Conservation (phyloP, 2,797 vertebrate species). For the Melopsittacus undulatus region DNA sequence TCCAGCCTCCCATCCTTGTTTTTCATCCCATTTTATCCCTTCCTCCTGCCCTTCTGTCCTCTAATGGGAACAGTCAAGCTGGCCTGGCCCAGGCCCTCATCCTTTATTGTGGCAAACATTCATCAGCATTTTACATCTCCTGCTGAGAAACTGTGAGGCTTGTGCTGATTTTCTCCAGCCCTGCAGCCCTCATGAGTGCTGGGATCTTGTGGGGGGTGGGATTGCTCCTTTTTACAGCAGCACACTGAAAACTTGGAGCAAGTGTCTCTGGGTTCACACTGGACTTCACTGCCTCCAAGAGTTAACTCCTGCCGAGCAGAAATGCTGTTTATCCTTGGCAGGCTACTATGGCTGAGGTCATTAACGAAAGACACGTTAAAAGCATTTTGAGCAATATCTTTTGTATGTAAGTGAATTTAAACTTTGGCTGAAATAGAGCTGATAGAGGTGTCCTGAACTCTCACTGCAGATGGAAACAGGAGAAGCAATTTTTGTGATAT, state of each 20-base stretch:
- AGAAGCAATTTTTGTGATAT: background rate
- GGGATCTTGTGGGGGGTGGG: background rate
- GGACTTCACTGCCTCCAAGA: background rate
- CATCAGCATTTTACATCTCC: background rate
- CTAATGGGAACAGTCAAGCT: background rate
- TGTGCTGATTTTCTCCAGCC: background rate
- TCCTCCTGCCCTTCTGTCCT: background rate
- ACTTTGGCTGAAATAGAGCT: background rate
- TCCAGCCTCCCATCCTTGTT: background rate
- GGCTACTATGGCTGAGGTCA: constrained; percentile 7
- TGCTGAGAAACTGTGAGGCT: background rate
- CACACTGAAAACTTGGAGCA: rapidly evolving
- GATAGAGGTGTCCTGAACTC: background rate
- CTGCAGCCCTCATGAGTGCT: background rate
- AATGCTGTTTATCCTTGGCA: constrained; percentile 43
- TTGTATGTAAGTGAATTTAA: background rate
- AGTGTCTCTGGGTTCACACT: background rate
- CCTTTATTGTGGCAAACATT: background rate
- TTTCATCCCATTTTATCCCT: background rate
- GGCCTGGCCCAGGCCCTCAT: background rate
- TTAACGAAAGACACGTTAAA: constrained; percentile 5
- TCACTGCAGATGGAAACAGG: background rate
- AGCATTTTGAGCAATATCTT: constrained; percentile 50
- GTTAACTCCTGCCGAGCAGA: background rate
- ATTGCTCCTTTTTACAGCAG: background rate